These are phyloP conservation scores for Muscicapa comitata DNA, from an alignment of 2,797 vertebrate genomes.

Conservation along the genomic window DNA sequence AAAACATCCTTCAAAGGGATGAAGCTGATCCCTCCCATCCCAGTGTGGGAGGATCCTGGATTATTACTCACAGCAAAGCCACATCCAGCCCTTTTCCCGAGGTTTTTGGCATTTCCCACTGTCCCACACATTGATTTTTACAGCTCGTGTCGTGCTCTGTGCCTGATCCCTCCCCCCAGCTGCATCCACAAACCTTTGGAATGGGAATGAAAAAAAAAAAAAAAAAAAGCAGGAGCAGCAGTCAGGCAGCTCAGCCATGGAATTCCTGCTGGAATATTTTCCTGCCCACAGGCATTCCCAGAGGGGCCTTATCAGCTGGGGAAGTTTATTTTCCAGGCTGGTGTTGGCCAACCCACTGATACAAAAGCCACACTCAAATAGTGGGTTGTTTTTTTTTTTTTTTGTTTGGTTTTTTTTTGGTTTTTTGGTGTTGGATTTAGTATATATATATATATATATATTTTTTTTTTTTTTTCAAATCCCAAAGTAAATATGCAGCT, in stretches of 20 bases:
- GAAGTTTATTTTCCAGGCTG: background rate
- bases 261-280: background rate
- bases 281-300: background rate
- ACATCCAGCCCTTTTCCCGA: background rate
- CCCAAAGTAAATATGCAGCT: background rate
- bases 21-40: background rate
- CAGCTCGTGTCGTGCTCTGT: rapidly evolving
- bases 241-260: rapidly evolving
- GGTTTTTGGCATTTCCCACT: rapidly evolving
- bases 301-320: background rate
- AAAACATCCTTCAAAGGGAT: background rate
- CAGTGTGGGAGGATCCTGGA: rapidly evolving
- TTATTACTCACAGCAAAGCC: background rate
- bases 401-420: rapidly evolving
- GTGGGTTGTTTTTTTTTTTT: rapidly evolving
- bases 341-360: background rate
- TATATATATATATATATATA: no score
- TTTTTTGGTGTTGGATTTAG: background rate
- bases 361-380: background rate
- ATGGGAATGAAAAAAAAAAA: background rate
- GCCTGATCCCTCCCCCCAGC: background rate
- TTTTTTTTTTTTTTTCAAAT: background rate
- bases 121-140: background rate
- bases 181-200: rapidly evolving
- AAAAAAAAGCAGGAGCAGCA: background rate